phyloP scores from a whole-genome alignment of 37 sponge, comb jelly and placozoan genomes.

The Hormiphora californensis region DNA sequence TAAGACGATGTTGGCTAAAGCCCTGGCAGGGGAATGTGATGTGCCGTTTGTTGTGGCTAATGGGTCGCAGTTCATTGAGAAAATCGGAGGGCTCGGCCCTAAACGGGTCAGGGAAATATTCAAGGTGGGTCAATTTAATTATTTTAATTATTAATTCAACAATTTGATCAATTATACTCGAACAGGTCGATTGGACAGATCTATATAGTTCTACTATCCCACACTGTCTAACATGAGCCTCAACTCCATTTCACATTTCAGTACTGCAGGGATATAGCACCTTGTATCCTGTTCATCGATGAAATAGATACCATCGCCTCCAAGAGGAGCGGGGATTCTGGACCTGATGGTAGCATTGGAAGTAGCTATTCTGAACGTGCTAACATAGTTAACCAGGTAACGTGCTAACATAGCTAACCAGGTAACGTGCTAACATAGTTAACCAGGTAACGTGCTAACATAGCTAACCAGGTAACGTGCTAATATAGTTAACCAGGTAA shows the following conservation, averaged over 20 bases:
- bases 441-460: too few relatives aligned
- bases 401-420: too few relatives aligned
- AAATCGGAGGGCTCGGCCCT: constrained; percentile 32
- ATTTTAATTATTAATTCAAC: too few relatives aligned
- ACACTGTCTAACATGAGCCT: too few relatives aligned
- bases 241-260: too few relatives aligned
- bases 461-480: too few relatives aligned
- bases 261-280: background rate
- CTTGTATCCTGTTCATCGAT: constrained; percentile 26
- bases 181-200: too few relatives aligned
- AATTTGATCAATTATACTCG: too few relatives aligned
- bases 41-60: constrained; percentile 10
- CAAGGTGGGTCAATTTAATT: too few relatives aligned
- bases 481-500: too few relatives aligned
- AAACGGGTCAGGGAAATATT: constrained; percentile 17
- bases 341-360: background rate
- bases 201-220: too few relatives aligned
- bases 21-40: constrained; percentile 12
- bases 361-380: background rate
- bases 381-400: constrained; percentile 10
- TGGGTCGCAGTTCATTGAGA: constrained; percentile 26
- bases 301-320: constrained; percentile 24
- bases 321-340: background rate
- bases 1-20: constrained; percentile 23
- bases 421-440: too few relatives aligned